Evolutionary conservation across 2,113 vertebrate genomes (phyloP).

Genomic region (Xiphophorus hellerii): DNA sequence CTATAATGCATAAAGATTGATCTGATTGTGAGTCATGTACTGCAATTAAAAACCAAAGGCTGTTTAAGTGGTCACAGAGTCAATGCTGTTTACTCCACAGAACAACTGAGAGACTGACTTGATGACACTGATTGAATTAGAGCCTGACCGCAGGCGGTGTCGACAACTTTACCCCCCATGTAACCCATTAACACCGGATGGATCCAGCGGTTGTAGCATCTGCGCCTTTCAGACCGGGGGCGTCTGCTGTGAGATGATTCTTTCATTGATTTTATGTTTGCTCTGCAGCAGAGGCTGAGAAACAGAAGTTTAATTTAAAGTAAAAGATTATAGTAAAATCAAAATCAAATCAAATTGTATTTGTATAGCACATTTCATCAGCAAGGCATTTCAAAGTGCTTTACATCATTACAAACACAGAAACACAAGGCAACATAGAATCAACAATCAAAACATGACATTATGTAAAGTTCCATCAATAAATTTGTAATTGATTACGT

Average conservation of each 20-base stretch:
- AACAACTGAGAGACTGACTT: background rate
- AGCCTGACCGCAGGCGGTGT: background rate
- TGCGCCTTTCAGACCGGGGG: background rate
- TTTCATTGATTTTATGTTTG: background rate
- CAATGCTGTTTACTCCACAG: background rate
- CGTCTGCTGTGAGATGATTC: background rate
- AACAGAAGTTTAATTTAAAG: background rate
- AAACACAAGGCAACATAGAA: too few species aligned
- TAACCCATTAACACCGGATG: constrained; percentile 25
- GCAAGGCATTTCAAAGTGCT: too few species aligned
- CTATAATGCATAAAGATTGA: too few species aligned
- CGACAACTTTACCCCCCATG: constrained; percentile 13
- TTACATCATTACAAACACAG: too few species aligned
- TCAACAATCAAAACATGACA: too few species aligned
- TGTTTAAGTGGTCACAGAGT: background rate
- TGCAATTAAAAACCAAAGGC: background rate
- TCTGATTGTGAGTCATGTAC: background rate
- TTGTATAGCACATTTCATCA: too few species aligned
- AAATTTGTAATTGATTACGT: too few species aligned
- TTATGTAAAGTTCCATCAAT: too few species aligned
- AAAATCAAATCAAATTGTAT: too few species aligned
- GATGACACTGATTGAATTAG: background rate
- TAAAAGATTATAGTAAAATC: background rate
- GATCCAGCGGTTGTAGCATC: background rate
- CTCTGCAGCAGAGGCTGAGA: background rate